Base-by-base conservation (phyloP, 2,888 invertebrate species). In the Diarsia mendica region DNA sequence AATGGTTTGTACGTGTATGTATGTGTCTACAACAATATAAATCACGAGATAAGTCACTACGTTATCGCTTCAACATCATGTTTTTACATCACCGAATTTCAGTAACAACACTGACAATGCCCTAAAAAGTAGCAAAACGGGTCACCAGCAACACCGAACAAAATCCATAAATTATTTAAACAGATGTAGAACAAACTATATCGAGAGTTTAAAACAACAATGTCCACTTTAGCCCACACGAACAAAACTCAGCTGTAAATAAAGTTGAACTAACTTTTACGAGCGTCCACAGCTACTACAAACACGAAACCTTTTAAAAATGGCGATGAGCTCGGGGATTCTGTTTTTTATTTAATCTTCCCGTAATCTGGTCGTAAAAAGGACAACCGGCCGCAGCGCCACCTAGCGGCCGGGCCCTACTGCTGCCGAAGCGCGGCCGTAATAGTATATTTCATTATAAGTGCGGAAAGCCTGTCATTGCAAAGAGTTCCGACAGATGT, bases 341-440 rank as follows among this genome's bases (percentile, higher is more conserved):
- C 86, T 87, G 85, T 84, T 89, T 91, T 91, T 89, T 90, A 90
- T 91, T 91, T 90, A 91, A 91, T 91, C 90, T 90, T 88, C 75
- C 86, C 83, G 87, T 90, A 91, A 92, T 90, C 87, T 90, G 87
- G 82, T 89, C 89, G 88, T 91, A 91, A 91, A 91, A 88, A 87
- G 83, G 87, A 82, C 79, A 78, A 81, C 76, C 73, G 77, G 80
- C 87, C 86, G 77, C 78, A 86, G 72, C 75, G 86, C 80, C 87
- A 85, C 85, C 84, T 81, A 82, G 75, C 75, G 85, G 75, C 80
- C 61, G 69, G 64, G 60, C n/a, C 58, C 46, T 74, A 83, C 76
- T 84, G 88, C 85, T 90, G 90, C 89, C 89, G 87, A 89, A 87
- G 90, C 88, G 89, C 86, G 90, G 85, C 91, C 92, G 91, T 94